phyloP scores from a whole-genome alignment of 1,140 invertebrate species.

The Orius insidiosus region DNA sequence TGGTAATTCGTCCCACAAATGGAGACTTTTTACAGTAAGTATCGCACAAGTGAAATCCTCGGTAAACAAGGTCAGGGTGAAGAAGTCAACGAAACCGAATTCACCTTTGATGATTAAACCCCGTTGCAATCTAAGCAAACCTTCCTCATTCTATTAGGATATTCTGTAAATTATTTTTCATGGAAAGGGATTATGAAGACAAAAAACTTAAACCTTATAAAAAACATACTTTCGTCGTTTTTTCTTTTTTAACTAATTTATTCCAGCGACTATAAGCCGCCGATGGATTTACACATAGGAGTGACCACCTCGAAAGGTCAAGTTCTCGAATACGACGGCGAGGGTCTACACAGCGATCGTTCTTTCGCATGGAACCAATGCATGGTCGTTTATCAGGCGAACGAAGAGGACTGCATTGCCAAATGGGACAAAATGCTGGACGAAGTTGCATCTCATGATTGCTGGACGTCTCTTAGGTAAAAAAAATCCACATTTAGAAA shows the following conservation, averaged over 20 bases:
- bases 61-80: background rate
- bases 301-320: conserved; percentile 53
- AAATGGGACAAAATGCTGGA: conserved; percentile 57
- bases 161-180: no score
- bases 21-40: conserved; percentile 67
- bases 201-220: no score
- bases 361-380: conserved; percentile 47
- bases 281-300: conserved; percentile 64
- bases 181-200: no score
- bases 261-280: conserved; percentile 57
- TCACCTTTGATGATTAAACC: background rate
- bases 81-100: background rate
- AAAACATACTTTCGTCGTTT: no score
- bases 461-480: conserved; percentile 39
- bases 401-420: conserved; percentile 38
- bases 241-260: conserved; percentile 14
- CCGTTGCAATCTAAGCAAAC: no score
- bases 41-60: background rate
- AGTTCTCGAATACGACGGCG: conserved; percentile 58
- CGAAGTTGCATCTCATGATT: conserved; percentile 39
- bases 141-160: no score
- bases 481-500: no score
- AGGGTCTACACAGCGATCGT: conserved; percentile 39
- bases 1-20: conserved; percentile 59
- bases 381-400: conserved; percentile 41